Percentiles rank a stretch among this genome's conserved stretches.
These are phyloP conservation scores for Alectura lathami DNA, from an alignment of 2,113 vertebrate species.

Conservation along the genomic window DNA sequence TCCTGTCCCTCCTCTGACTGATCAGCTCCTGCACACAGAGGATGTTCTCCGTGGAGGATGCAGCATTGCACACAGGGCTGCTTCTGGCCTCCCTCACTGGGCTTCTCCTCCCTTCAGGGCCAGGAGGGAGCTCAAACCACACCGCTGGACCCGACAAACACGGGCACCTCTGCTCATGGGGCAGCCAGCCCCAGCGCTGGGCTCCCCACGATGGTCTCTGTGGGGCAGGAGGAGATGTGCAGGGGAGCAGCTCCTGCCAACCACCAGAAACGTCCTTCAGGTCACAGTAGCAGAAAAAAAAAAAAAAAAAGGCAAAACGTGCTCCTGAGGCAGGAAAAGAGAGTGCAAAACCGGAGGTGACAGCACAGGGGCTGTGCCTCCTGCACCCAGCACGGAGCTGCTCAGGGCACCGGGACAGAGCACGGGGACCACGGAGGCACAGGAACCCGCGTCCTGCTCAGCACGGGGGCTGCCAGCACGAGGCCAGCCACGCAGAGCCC, in stretches of 20 bases:
- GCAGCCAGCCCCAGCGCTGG: no score
- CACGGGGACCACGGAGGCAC: not conserved
- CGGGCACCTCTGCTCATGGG: not conserved
- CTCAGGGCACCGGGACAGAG: not conserved
- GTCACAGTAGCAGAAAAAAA: not conserved
- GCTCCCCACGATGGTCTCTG: not conserved
- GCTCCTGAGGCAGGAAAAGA: not conserved
- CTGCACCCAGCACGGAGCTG: no score
- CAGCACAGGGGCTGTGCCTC: not conserved
- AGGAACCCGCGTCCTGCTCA: not conserved
- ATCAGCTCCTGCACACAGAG: not conserved
- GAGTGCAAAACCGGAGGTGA: not conserved
- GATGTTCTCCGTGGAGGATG: no score
- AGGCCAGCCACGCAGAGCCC: not conserved
- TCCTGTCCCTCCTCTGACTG: not conserved
- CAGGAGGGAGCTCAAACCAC: not conserved
- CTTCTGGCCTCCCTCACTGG: not conserved
- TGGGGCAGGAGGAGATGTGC: no score
- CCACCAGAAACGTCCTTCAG: not conserved
- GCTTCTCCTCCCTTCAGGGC: not conserved
- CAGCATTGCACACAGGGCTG: no score
- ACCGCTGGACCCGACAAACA: rapidly evolving
- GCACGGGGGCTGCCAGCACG: not conserved
- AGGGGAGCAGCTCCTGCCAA: not conserved
- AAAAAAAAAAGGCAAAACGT: not conserved